Evolutionary conservation across 1,140 invertebrate species (phyloP).

Genomic region (Bombus superbus): DNA sequence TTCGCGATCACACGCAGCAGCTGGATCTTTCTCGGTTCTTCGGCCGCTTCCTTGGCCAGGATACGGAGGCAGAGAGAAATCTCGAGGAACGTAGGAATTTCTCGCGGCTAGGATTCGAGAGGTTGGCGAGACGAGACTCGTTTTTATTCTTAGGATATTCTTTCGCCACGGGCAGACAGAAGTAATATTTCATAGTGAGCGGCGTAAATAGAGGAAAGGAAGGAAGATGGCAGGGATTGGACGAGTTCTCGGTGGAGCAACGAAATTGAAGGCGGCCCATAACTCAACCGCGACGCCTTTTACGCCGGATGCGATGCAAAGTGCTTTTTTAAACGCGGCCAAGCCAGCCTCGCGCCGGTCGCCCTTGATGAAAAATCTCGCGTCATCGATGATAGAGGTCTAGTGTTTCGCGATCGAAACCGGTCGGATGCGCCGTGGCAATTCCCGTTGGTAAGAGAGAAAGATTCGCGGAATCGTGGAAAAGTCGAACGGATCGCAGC

Average conservation of each 20-base stretch:
- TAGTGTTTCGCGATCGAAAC: conserved; percentile 31
- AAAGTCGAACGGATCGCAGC: background rate
- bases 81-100: background rate
- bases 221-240: background rate
- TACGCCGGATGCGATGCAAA: conserved; percentile 25
- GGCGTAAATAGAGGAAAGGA: conserved; percentile 25
- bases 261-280: conserved; percentile 48
- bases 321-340: conserved; percentile 47
- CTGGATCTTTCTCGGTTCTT: background rate
- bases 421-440: background rate
- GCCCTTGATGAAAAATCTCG: conserved; percentile 33
- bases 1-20: conserved; percentile 20
- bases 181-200: conserved; percentile 42
- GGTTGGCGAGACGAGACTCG: background rate
- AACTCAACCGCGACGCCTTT: conserved; percentile 31
- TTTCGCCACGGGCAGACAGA: conserved; percentile 25
- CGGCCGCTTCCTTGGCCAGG: too few relatives aligned
- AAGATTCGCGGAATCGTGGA: background rate
- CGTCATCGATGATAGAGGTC: conserved; percentile 39
- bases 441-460: background rate
- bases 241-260: conserved; percentile 3
- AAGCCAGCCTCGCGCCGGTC: background rate
- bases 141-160: conserved; percentile 36
- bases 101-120: background rate
- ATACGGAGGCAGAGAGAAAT: too few relatives aligned